phyloP scores from a whole-genome alignment of 2,888 invertebrate genomes.

The Hartigia nigra region DNA sequence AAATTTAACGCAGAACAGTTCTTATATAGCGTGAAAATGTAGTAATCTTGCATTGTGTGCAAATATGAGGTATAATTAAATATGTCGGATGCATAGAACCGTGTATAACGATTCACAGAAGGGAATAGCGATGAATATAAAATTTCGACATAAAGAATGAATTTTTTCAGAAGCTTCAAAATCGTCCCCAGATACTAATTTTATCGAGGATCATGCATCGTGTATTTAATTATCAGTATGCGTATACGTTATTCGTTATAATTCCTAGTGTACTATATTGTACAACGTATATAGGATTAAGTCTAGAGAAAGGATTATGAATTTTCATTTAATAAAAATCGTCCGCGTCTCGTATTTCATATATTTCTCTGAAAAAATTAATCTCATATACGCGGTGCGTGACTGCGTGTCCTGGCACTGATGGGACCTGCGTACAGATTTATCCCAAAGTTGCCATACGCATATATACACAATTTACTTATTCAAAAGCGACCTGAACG shows the following conservation, averaged over 20 bases:
- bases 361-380: background rate
- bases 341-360: background rate
- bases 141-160: background rate
- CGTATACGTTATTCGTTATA: background rate
- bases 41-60: conserved; percentile 45
- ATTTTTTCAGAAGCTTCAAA: background rate
- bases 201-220: background rate
- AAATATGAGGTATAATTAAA: conserved; percentile 49
- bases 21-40: background rate
- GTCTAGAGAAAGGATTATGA: background rate
- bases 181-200: background rate
- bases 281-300: background rate
- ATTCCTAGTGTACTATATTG: background rate
- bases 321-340: background rate
- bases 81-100: conserved; percentile 22
- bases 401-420: background rate
- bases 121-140: background rate
- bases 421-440: background rate
- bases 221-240: background rate
- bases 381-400: background rate
- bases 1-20: background rate
- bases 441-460: background rate
- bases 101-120: background rate
- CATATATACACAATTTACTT: background rate
- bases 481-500: background rate